Conservation (phyloP, 2,797 vertebrate genomes). For the Artibeus lituratus region DNA sequence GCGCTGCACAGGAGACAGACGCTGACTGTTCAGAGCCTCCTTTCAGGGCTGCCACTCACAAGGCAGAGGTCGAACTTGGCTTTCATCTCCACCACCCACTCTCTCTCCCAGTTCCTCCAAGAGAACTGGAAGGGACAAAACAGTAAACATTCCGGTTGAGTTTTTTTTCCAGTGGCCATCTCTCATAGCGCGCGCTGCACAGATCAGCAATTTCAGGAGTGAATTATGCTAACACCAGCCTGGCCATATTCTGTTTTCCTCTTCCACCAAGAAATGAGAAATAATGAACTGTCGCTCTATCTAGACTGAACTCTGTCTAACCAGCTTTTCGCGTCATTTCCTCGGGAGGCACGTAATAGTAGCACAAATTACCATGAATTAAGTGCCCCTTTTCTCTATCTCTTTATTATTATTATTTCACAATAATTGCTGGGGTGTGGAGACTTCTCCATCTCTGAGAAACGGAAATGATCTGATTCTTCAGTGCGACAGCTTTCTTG, state of each 20-base stretch:
- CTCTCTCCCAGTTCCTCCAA: background rate
- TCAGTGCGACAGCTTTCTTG: constrained; percentile 37
- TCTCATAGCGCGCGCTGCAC: constrained; percentile 1
- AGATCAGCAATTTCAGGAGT: constrained; percentile 67
- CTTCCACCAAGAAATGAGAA: constrained; percentile 59
- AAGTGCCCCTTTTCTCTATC: background rate
- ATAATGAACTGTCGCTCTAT: constrained; percentile 50
- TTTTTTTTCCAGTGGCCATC: constrained; percentile 55
- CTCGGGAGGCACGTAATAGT: background rate
- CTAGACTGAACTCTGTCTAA: constrained; percentile 41
- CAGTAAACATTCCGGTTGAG: background rate
- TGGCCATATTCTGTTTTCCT: constrained; percentile 48
- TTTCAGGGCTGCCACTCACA: background rate
- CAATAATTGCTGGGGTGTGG: constrained; percentile 39
- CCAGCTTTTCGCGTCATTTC: constrained; percentile 23
- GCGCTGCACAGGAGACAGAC: background rate
- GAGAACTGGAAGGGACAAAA: constrained; percentile 17
- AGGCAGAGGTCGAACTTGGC: background rate
- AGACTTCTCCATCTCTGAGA: constrained; percentile 17
- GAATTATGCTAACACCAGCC: constrained; percentile 69
- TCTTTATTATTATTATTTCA: background rate
- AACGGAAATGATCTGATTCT: background rate
- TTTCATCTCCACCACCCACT: background rate
- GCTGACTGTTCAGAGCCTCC: background rate
- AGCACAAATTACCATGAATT: background rate